Evolutionary conservation across 2,113 vertebrate genomes (phyloP).

Genomic region (Eublepharis macularius): DNA sequence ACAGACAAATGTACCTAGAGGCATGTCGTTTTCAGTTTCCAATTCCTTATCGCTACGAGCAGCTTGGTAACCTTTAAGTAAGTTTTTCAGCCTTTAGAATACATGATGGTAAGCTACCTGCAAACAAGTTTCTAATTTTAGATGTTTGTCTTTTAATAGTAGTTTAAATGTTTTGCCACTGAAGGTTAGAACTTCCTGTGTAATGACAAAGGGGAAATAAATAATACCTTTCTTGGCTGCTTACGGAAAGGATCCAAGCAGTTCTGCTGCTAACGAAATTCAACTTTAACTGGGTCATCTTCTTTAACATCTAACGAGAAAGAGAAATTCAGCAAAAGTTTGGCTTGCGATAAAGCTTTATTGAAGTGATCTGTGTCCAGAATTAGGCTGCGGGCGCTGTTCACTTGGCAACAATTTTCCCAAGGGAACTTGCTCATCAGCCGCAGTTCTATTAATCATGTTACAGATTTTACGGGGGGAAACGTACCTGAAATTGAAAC

Average conservation of each 20-base stretch:
- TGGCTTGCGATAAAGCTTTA: too few relatives aligned
- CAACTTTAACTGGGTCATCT: neutral
- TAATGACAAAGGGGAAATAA: neutral
- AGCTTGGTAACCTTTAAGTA: neutral
- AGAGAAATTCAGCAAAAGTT: too few relatives aligned
- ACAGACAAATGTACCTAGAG: neutral
- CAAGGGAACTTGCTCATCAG: too few relatives aligned
- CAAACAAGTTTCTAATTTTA: neutral
- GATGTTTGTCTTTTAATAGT: neutral
- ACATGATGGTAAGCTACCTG: neutral
- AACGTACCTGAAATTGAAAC: neutral
- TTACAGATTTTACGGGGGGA: neutral
- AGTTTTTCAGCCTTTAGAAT: neutral
- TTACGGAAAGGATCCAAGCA: neutral
- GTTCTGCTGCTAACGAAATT: neutral
- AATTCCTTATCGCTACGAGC: neutral
- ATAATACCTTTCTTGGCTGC: neutral
- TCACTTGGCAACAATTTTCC: too few relatives aligned
- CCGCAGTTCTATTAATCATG: too few relatives aligned
- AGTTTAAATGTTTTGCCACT: neutral
- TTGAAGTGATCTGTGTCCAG: too few relatives aligned
- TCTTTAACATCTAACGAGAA: too few relatives aligned
- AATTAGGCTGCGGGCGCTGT: too few relatives aligned
- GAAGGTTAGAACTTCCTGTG: neutral
- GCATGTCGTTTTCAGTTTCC: neutral